Evolutionary conservation across 2,888 invertebrate genomes (phyloP), one percentile per base, ranked within the genome.

Genomic region (Bimastos eiseni): DNA sequence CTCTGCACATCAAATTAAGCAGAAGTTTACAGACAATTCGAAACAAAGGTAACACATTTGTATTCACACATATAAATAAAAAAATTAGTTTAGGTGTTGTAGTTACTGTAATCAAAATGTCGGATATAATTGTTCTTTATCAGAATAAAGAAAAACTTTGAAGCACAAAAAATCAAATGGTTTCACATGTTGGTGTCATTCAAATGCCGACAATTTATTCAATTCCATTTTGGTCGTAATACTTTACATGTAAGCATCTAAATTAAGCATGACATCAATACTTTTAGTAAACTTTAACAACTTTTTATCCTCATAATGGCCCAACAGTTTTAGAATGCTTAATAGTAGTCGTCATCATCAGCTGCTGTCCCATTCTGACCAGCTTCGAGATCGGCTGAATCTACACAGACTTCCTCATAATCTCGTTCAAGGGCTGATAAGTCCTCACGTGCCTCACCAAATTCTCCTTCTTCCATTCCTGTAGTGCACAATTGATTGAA

Each of bases 391-490:
- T 86, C 86, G 24, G 36, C 86, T 19, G 34, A 86, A 86, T 86
- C 86, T 24, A 24, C 37, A 37, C 86, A 86, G 36, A 86, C 86
- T 37, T 86, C 86, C n/a, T 86, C 86, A 36, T 86, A 86, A 36
- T 86, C 86, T 86, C 86, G 34, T 34, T 86, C 86, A 33, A 86
- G 86, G 36, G 86, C 34, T 19, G 86, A 24, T 36, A 86, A 86
- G 37, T 86, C 86, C 19, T 86, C 86, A 8, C 86, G 86, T 36
- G 86, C 86, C 36, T 86, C 86, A 24, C 86, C 86, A 86, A 86
- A 86, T 33, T 86, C 86, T 34, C 86, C 86, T 36, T 86, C 86
- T 86, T 86, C 86, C 86, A 86, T 86, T 36, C 86, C 86, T 86
- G 36, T 24, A n/a, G 70, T n/a, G n/a, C 70, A 49, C 21, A 49